These are phyloP conservation scores for Psittacula derbiana DNA, from an alignment of 2,797 vertebrate genomes.

Conservation along the genomic window DNA sequence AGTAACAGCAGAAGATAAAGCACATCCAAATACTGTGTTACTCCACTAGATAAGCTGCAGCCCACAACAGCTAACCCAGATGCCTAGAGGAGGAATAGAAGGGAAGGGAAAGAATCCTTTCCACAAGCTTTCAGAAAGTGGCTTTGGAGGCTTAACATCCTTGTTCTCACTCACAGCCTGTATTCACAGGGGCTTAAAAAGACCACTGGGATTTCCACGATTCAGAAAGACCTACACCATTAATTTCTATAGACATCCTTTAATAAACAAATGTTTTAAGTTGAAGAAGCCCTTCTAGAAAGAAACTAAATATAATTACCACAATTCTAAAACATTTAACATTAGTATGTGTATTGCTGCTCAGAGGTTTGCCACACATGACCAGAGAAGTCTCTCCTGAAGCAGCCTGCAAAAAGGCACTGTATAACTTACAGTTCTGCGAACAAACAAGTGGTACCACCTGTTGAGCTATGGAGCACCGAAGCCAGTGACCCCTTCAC, in stretches of 20 bases:
- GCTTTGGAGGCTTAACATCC: not conserved
- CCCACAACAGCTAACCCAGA: not conserved
- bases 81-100: not conserved
- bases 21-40: not conserved
- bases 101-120: not conserved
- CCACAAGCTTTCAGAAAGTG: not conserved
- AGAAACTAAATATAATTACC: not conserved
- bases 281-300: not conserved
- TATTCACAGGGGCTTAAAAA: not conserved
- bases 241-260: not conserved
- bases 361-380: not conserved
- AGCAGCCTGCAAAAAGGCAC: not conserved
- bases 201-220: not conserved
- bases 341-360: not conserved
- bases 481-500: not conserved
- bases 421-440: not conserved
- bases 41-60: not conserved
- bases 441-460: not conserved
- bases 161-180: not conserved
- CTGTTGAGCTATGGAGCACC: not conserved
- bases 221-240: not conserved
- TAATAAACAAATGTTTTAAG: not conserved
- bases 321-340: not conserved
- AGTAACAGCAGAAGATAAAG: constrained; percentile 1
- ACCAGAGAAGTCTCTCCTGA: not conserved